Evolutionary conservation across 2,888 invertebrate species (phyloP), one percentile per base, ranked within the genome.

Genomic region (Helleia helle): DNA sequence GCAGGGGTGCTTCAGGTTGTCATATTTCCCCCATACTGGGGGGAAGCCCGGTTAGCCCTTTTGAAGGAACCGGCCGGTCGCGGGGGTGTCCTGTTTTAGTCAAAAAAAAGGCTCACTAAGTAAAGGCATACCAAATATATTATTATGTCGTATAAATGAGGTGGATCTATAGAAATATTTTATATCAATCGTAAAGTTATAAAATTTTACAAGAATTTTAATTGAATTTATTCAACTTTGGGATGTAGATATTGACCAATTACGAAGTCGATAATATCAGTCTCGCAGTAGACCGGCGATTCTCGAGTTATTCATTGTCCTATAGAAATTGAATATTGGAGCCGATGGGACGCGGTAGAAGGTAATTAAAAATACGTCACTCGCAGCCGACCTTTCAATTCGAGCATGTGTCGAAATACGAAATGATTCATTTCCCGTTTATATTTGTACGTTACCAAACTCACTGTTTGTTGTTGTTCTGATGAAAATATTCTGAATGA

Each of bases 341-440:
- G 52, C 55, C 65, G 64, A 59, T 60, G 58, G 64, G 65, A 63
- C 62, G 65, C 66, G 80, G 83, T 76, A 63, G 71, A 59, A 62
- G 75, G 74, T 83, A 80, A 83, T 84, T 84, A 83, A 84, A 84
- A 83, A 84, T 75, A 79, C 72, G 83, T 84, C 83, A 81, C 66
- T 76, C 67, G 74, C 83, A 84, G 77, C 70, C 72, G 65, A 75
- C 74, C 71, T 74, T 81, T 71, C 79, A 73, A 76, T 75, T 77
- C 63, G 73, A 72, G 72, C 74, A 79, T 79, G 77, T 76, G 73
- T 79, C 77, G 75, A 77, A 79, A 77, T 79, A 67, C 63, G 65
- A 69, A 79, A 80, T 80, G 76, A 80, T 74, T 80, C 74, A 80
- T 79, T 76, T 77, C 65, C 67, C 62, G 61, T 71, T 71, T 72